phyloP scores from a whole-genome alignment of 1,140 invertebrate genomes.

The Marisa cornuarietis region DNA sequence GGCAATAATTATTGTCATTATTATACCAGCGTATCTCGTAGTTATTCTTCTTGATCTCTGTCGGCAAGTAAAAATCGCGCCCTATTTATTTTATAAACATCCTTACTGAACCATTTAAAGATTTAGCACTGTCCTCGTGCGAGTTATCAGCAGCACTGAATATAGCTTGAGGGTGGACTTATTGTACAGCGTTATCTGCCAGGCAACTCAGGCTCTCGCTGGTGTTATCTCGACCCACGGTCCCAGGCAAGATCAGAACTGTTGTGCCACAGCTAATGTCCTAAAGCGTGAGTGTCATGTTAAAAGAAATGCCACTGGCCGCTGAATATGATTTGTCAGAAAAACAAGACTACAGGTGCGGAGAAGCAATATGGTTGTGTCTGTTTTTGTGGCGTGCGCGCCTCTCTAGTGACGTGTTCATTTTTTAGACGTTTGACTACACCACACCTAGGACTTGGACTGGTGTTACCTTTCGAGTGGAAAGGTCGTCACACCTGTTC shows the following conservation, averaged over 20 bases:
- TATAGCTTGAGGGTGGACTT: not conserved
- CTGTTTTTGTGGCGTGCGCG: not conserved
- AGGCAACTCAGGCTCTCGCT: not conserved
- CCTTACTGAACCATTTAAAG: not conserved
- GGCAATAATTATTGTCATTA: not conserved
- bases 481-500: too few species aligned
- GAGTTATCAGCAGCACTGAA: not conserved
- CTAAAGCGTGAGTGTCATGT: too few species aligned
- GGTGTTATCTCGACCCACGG: not conserved
- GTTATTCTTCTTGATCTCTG: not conserved
- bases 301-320: too few species aligned
- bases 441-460: too few species aligned
- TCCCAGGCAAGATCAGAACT: too few species aligned
- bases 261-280: too few species aligned
- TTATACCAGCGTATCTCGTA: not conserved
- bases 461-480: too few species aligned
- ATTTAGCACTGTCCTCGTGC: not conserved
- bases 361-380: not conserved
- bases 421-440: too few species aligned
- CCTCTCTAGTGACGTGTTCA: too few species aligned
- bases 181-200: constrained; percentile 6
- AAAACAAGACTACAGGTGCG: too few species aligned
- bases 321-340: too few species aligned
- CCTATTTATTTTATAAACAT: too few species aligned
- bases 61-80: not conserved